Percentiles rank a stretch among this genome's conserved stretches.
Evolutionary conservation across 2,888 invertebrate species (phyloP).

Genomic region (Congeria kusceri): DNA sequence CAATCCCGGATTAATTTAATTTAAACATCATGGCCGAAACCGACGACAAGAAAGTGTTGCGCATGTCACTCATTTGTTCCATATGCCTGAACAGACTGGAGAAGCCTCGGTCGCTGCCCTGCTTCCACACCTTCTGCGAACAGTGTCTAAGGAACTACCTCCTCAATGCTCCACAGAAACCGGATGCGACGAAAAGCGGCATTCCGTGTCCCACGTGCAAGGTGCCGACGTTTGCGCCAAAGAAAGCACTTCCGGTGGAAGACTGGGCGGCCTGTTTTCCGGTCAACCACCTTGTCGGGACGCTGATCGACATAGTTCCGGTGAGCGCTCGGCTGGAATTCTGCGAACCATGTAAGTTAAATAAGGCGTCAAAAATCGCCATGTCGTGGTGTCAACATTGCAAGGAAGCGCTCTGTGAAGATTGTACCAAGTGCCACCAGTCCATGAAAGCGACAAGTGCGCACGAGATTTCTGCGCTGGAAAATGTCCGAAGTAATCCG

Average conservation of each 20-base stretch:
- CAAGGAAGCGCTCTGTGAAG: slow-evolving; percentile 64
- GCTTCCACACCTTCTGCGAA: slow-evolving; percentile 64
- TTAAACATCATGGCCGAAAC: slow-evolving; percentile 47
- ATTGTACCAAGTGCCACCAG: slow-evolving; percentile 64
- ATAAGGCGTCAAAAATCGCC: slow-evolving; percentile 57
- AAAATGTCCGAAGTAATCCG: slow-evolving; percentile 65
- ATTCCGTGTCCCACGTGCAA: slow-evolving; percentile 68
- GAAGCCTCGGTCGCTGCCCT: slow-evolving; percentile 58
- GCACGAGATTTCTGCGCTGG: slow-evolving; percentile 60
- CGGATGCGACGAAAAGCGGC: slow-evolving; percentile 55
- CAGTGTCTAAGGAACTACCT: slow-evolving; percentile 60
- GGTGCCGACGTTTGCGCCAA: slow-evolving; percentile 46
- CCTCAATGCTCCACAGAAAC: slow-evolving; percentile 53
- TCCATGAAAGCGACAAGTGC: slow-evolving; percentile 65
- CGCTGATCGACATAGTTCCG: slow-evolving; percentile 63
- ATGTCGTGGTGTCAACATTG: slow-evolving; percentile 68
- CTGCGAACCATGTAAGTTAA: slow-evolving; percentile 67
- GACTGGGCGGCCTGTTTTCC: slow-evolving; percentile 68
- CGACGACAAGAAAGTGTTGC: slow-evolving; percentile 56
- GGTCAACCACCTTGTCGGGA: slow-evolving; percentile 64
- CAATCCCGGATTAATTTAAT: neutral
- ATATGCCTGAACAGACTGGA: slow-evolving; percentile 60
- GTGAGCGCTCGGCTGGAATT: slow-evolving; percentile 53
- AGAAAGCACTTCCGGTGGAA: slow-evolving; percentile 43
- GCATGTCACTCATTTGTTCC: slow-evolving; percentile 63